Evolutionary conservation across 2,113 vertebrate genomes (phyloP).

Genomic region (Dipodomys merriami): DNA sequence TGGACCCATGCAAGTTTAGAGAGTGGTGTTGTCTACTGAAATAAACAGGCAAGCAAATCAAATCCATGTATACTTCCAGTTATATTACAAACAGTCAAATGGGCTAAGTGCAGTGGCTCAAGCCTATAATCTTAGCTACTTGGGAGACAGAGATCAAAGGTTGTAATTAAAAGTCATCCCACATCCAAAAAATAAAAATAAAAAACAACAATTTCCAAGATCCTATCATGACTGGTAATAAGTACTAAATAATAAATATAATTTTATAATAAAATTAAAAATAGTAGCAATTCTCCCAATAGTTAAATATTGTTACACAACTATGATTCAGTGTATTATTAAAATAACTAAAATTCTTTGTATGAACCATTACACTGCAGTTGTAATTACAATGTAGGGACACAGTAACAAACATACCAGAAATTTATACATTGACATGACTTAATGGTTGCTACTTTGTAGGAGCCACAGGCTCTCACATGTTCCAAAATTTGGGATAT

Average conservation of each 20-base stretch:
- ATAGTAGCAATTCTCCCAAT: neutral
- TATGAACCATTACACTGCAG: neutral
- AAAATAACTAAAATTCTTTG: neutral
- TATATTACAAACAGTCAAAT: neutral
- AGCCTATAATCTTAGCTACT: neutral
- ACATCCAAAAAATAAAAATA: too few species aligned
- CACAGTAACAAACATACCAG: neutral
- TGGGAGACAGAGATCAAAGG: too few species aligned
- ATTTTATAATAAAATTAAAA: conserved; percentile 22
- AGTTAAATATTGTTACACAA: conserved; percentile 14
- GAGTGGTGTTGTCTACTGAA: neutral
- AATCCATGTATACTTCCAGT: neutral
- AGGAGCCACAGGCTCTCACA: neutral
- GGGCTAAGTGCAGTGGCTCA: neutral
- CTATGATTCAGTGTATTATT: neutral
- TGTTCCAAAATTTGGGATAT: neutral
- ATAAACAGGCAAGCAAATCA: neutral
- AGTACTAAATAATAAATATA: neutral
- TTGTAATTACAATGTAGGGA: neutral
- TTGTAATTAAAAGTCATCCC: too few species aligned
- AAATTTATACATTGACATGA: neutral
- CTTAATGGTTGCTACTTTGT: neutral
- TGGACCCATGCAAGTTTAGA: neutral
- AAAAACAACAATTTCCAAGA: too few species aligned
- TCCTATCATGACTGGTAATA: too few species aligned